phyloP scores from a whole-genome alignment of 2,113 vertebrate species.

The Budorcas taxicolor region DNA sequence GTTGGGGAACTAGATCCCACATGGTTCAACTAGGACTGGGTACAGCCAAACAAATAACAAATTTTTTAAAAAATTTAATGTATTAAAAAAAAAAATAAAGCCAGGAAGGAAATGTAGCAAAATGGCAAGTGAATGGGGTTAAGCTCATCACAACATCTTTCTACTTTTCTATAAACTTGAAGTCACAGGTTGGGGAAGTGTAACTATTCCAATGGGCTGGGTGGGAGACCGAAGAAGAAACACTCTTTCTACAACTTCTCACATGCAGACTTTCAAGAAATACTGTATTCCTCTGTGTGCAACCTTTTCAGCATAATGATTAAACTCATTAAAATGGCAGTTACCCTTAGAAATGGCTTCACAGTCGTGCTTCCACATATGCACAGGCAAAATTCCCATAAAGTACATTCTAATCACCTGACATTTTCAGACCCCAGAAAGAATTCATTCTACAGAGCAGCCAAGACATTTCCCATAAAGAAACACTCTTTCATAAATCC shows the following conservation, averaged over 20 bases:
- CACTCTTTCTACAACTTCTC: neutral
- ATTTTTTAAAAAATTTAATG: neutral
- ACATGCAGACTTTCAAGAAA: neutral
- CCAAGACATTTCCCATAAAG: neutral
- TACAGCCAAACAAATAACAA: neutral
- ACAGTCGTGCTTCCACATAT: neutral
- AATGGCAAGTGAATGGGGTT: neutral
- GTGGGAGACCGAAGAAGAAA: neutral
- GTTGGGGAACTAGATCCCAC: neutral
- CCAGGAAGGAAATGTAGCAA: neutral
- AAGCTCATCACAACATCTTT: neutral
- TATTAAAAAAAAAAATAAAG: neutral
- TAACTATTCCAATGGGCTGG: neutral
- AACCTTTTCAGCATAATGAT: neutral
- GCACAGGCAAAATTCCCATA: neutral
- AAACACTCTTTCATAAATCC: neutral
- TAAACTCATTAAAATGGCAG: neutral
- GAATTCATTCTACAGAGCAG: neutral
- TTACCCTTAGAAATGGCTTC: neutral
- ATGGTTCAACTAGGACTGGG: neutral
- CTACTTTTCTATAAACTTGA: neutral
- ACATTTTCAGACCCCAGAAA: neutral
- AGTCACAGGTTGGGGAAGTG: neutral
- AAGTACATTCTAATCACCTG: neutral
- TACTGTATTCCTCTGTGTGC: rapidly evolving